Percentiles rank a stretch among this genome's conserved stretches.
Evolutionary conservation across 2,797 vertebrate genomes (phyloP).

Genomic region (Scomberomorus guttatus): DNA sequence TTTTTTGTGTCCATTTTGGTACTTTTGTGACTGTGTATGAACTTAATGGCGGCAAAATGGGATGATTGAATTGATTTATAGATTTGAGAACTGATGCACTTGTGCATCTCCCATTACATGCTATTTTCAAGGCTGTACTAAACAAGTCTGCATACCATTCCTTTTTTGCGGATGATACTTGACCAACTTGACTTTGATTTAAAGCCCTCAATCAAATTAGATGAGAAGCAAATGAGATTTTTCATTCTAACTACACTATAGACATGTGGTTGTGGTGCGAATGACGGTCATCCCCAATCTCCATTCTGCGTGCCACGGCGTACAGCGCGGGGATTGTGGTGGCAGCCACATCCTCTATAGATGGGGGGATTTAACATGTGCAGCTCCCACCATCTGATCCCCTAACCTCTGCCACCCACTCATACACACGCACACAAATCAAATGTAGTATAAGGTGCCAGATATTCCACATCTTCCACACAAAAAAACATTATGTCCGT

Average conservation of each 20-base stretch:
- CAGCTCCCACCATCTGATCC: conserved; percentile 24
- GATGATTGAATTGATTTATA: background rate
- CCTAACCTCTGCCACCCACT: conserved; percentile 34
- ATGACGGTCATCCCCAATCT: conserved; percentile 19
- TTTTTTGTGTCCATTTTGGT: background rate
- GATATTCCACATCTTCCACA: conserved; percentile 53
- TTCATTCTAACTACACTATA: conserved; percentile 2
- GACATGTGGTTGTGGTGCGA: conserved; percentile 45
- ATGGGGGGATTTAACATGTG: conserved; percentile 32
- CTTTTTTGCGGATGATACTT: background rate
- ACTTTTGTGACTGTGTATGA: background rate
- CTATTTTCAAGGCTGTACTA: conserved; percentile 23
- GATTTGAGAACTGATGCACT: background rate
- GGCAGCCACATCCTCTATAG: conserved; percentile 46
- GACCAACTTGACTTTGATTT: conserved; percentile 21
- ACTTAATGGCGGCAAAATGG: background rate
- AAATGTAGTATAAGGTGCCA: conserved; percentile 56
- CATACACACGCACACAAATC: conserved; percentile 48
- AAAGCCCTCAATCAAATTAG: background rate
- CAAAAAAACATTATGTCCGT: conserved; percentile 28
- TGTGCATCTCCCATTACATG: background rate
- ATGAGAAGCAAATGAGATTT: conserved; percentile 18
- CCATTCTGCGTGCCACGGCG: background rate
- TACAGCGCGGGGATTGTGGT: conserved; percentile 29
- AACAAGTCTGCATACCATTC: conserved; percentile 15